Percentiles rank a stretch among this genome's conserved stretches.
Conservation (phyloP, 2,113 vertebrate species). For the Pygoscelis antarcticus region DNA sequence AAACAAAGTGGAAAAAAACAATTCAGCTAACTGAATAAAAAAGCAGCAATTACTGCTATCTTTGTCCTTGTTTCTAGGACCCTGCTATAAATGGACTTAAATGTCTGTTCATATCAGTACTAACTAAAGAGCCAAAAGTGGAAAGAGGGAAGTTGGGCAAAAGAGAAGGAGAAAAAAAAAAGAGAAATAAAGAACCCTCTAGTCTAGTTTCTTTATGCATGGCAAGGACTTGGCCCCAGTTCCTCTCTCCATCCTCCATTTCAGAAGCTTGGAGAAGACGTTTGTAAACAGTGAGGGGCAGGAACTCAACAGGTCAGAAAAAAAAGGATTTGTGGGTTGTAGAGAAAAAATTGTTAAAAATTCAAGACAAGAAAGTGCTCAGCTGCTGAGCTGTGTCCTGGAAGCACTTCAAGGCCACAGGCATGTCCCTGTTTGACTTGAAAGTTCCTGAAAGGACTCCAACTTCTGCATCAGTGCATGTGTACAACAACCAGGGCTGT, state of each 20-base stretch:
- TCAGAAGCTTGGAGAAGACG: background rate
- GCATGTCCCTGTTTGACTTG: background rate
- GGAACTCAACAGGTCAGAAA: background rate
- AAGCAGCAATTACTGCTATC: background rate
- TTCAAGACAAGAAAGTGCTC: too few species aligned
- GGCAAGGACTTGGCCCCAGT: background rate
- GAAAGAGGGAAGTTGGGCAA: background rate
- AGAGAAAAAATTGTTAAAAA: too few species aligned
- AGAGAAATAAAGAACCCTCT: background rate
- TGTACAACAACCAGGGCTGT: background rate
- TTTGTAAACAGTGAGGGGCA: background rate
- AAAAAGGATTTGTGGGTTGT: background rate
- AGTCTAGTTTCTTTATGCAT: background rate
- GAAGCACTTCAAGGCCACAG: too few species aligned
- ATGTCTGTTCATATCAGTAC: background rate
- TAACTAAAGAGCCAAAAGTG: background rate
- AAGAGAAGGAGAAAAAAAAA: background rate
- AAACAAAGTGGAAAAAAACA: background rate
- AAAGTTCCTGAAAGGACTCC: background rate
- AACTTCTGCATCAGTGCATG: background rate
- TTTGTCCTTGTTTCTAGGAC: background rate
- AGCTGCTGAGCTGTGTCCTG: too few species aligned
- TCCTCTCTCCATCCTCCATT: background rate
- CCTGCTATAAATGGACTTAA: background rate
- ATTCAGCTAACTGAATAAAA: background rate